Evolutionary conservation across 2,797 vertebrate species (phyloP).

Genomic region (Yasuhikotakia modesta): DNA sequence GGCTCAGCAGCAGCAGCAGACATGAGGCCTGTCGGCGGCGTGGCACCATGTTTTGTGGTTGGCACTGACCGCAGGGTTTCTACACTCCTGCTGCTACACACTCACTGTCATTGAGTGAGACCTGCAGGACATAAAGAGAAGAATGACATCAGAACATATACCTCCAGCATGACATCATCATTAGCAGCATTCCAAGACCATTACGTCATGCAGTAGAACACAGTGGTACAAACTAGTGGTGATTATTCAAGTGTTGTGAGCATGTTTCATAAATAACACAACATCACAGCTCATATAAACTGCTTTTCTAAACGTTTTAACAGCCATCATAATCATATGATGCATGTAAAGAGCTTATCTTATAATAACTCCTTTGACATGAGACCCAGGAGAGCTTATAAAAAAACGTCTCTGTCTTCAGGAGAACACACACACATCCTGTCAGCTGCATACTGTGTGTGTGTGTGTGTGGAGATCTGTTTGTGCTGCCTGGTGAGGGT

Average conservation of each 20-base stretch:
- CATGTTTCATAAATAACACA: no score
- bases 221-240: no score
- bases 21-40: constrained; percentile 66
- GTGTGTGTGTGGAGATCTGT: constrained; percentile 40
- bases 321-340: no score
- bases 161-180: constrained; percentile 7
- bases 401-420: constrained; percentile 26
- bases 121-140: constrained; percentile 61
- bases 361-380: not conserved
- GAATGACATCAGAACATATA: constrained; percentile 26
- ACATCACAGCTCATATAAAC: no score
- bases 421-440: not conserved
- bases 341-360: no score
- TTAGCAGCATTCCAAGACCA: not conserved
- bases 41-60: constrained; percentile 81
- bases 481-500: constrained; percentile 39
- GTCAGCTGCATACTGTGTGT: constrained; percentile 8
- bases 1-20: constrained; percentile 74
- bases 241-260: no score
- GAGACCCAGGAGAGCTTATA: constrained; percentile 34
- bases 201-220: not conserved
- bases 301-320: no score
- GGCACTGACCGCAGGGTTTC: constrained; percentile 70
- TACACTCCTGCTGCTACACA: constrained; percentile 65
- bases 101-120: constrained; percentile 65